A percentile compares a stretch with the other conserved stretches of the same genome.
These are phyloP conservation scores for Campoplex capitator DNA, from an alignment of 2,888 invertebrate species.

Conservation along the genomic window DNA sequence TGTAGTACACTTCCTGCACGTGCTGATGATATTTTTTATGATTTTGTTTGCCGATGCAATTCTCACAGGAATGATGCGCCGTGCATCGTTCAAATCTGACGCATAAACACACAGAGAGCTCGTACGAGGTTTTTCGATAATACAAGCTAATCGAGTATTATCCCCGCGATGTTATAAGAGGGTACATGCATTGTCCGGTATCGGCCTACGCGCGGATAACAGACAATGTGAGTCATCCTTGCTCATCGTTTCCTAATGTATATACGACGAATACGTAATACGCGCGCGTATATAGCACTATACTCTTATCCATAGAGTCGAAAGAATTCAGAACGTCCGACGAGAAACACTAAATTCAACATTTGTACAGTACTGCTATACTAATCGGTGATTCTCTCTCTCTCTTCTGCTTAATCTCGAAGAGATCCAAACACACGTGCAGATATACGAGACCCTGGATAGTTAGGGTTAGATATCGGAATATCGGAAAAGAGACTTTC, in stretches of 20 bases:
- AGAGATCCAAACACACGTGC: not conserved
- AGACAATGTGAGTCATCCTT: constrained; percentile 41
- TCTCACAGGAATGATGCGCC: not conserved
- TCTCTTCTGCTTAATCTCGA: not conserved
- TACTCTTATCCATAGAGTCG: not conserved
- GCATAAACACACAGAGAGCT: constrained; percentile 14
- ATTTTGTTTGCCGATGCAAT: not conserved
- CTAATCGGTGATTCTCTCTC: not conserved
- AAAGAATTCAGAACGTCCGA: constrained; percentile 20
- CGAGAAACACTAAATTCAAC: constrained; percentile 18
- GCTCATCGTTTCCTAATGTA: not conserved
- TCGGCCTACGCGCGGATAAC: constrained; percentile 34
- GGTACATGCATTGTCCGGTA: constrained; percentile 28
- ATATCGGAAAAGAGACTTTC: not conserved
- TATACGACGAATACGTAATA: not conserved
- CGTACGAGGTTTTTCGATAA: constrained; percentile 53
- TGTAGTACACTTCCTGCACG: not conserved
- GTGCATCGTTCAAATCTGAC: not conserved
- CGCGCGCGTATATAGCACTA: not conserved
- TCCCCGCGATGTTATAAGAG: constrained; percentile 31
- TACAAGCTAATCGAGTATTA: constrained; percentile 58
- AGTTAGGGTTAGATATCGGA: too few relatives aligned
- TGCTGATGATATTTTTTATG: not conserved
- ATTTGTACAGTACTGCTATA: not conserved
- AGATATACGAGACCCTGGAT: too few relatives aligned